Percentiles rank a stretch among this genome's conserved stretches.
phyloP scores from a whole-genome alignment of 2,113 vertebrate species.

The Ahaetulla prasina region DNA sequence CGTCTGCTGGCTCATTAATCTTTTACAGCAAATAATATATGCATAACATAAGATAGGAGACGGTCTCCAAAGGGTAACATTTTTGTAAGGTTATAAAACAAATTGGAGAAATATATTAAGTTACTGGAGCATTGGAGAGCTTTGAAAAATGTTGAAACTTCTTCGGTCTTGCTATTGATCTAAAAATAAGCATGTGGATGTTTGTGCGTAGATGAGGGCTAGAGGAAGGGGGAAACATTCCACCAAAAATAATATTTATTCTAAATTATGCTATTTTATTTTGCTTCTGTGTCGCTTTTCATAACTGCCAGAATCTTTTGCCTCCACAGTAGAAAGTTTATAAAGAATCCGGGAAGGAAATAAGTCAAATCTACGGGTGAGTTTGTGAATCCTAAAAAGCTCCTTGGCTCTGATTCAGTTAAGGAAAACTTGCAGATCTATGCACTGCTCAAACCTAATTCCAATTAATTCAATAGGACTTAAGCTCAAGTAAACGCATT shows the following conservation, averaged over 20 bases:
- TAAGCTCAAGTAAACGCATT: background rate
- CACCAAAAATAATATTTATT: constrained; percentile 55
- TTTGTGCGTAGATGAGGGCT: background rate
- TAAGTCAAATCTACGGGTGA: background rate
- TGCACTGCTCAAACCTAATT: background rate
- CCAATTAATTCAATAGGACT: background rate
- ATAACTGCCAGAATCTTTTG: background rate
- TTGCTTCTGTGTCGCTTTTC: background rate
- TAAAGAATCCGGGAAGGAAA: constrained; percentile 14
- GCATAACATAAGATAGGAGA: constrained; percentile 52
- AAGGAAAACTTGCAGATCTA: background rate
- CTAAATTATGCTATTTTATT: constrained; percentile 19
- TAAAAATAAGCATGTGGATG: constrained; percentile 59
- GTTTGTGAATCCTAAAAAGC: background rate
- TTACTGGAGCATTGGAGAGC: constrained; percentile 62
- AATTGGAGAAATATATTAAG: constrained; percentile 79
- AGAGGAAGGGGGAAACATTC: constrained; percentile 33
- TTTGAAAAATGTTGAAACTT: constrained; percentile 58
- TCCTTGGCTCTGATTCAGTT: background rate
- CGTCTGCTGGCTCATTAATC: constrained; percentile 69
- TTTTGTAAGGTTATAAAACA: constrained; percentile 68
- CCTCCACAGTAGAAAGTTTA: constrained; percentile 5
- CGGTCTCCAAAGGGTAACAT: constrained; percentile 68
- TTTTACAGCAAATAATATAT: constrained; percentile 67
- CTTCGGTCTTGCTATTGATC: constrained; percentile 59